Base-by-base conservation (phyloP, 2,888 invertebrate genomes). In the Auanema freiburgensis region DNA sequence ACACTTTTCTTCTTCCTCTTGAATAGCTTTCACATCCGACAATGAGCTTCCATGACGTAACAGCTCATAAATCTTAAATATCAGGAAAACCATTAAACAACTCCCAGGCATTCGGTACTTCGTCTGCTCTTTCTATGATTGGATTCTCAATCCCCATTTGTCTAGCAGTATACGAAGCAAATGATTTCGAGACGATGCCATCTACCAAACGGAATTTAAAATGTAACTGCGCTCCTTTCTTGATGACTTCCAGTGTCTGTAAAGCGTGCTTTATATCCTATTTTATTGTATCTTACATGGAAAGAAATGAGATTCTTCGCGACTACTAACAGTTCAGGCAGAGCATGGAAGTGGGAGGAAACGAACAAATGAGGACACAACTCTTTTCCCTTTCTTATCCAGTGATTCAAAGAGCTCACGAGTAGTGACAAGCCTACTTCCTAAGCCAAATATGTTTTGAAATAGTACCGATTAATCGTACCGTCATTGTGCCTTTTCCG, bases 391-490 rank as follows among this genome's bases (percentile, higher is more conserved):
- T 64, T 76, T 23, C 63, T 86, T 52, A 90, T 84, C 85, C 92
- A 90, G 76, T 89, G 86, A 73, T 88, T 88, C 54, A 93, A 84
- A 44, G 89, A 88, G 0, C 91, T 88, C 0, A 89, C 88, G 21
- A 92, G 85, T 41, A 94, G 84, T 0, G 91, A 88, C 44, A 90
- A 84, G 0, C 92, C 93, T 85, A 92, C 92, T 2, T 88, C 85
- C 83, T 89, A 88, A 14, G 16, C 43, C 23, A 44, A 43, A 57
- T 18, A 16, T n/a, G n/a, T 21, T 18, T 12, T 14, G 33, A 50
- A 11, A 3, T 4, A 6, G 11, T n/a, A 14, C 33, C 23, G 49
- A 18, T 49, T 43, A 24, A n/a, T 12, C 80, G 68, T 75, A 86
- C 86, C 60, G 83, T 83, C 73, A 85, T 84, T 1, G 93, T 93